A percentile compares a stretch with the other conserved stretches of the same genome.
These are phyloP conservation scores for Laupala kohalensis DNA, from an alignment of 1,140 invertebrate genomes.

Conservation along the genomic window DNA sequence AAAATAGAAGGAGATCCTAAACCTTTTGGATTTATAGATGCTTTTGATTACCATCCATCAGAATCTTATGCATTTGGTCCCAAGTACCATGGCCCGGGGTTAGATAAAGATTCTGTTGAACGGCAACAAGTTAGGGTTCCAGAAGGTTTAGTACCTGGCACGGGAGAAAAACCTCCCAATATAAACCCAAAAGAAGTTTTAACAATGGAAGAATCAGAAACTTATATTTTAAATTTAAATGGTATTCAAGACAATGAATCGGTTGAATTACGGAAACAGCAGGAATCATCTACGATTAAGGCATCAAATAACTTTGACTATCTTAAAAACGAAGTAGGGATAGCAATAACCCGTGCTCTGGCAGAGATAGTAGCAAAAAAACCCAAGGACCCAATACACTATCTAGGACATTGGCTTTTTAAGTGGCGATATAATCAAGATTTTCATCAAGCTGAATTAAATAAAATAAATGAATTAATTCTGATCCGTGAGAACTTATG, in stretches of 20 bases:
- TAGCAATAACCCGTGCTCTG: slow-evolving; percentile 24
- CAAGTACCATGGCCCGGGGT: no score
- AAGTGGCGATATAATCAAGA: slow-evolving; percentile 29
- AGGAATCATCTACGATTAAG: no score
- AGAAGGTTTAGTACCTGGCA: background rate
- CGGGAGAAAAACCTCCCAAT: background rate
- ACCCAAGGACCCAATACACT: slow-evolving; percentile 28
- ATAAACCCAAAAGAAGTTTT: background rate
- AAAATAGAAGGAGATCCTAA: no score
- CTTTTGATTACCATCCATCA: no score
- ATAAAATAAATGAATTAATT: slow-evolving; percentile 18
- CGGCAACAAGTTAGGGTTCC: background rate
- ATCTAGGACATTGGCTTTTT: slow-evolving; percentile 27
- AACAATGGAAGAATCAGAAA: background rate
- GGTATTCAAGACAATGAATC: background rate
- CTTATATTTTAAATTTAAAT: background rate
- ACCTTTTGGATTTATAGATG: no score
- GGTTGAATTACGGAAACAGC: background rate
- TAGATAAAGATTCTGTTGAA: background rate
- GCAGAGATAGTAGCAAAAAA: slow-evolving; percentile 26
- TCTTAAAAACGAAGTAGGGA: slow-evolving; percentile 25
- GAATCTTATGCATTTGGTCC: no score
- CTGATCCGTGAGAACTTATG: no score
- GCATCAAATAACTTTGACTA: no score
- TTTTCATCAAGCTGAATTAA: slow-evolving; percentile 19